phyloP scores from a whole-genome alignment of 35 echinoderm and acorn worm species.

The Amphiura filiformis region DNA sequence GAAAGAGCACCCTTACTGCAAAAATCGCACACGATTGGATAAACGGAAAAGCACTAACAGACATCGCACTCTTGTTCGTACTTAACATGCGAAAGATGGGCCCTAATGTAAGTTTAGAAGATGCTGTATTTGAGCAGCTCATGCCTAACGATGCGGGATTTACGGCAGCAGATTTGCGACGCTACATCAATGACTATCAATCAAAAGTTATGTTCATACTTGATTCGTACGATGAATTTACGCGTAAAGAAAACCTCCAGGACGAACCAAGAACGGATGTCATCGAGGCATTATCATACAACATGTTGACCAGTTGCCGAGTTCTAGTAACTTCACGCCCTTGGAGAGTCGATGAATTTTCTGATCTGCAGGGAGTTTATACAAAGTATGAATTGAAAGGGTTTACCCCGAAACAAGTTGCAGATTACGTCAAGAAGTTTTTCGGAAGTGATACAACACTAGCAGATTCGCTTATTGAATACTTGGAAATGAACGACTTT shows the following conservation, averaged over 20 bases:
- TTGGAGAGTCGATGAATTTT: not conserved
- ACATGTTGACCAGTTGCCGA: not conserved
- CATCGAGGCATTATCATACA: not conserved
- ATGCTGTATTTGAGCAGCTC: not conserved
- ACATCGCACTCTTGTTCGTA: not conserved
- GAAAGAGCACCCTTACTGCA: not conserved
- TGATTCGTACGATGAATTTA: not conserved
- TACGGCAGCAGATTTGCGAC: not conserved
- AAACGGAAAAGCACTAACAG: not conserved
- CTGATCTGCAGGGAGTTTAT: not conserved
- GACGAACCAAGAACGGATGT: not conserved
- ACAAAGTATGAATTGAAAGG: not conserved
- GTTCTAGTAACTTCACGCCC: not conserved
- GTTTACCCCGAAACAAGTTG: not conserved
- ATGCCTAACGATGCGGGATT: not conserved
- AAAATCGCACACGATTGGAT: not conserved
- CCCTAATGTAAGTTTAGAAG: not conserved
- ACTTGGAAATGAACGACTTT: not conserved
- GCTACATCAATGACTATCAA: not conserved
- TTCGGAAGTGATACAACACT: not conserved
- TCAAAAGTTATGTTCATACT: not conserved
- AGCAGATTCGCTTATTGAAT: not conserved
- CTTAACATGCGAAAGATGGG: not conserved
- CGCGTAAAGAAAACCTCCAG: not conserved
- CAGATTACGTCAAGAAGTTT: not conserved